phyloP scores from a whole-genome alignment of 2,888 invertebrate genomes.

The Falcaria lacertinaria region DNA sequence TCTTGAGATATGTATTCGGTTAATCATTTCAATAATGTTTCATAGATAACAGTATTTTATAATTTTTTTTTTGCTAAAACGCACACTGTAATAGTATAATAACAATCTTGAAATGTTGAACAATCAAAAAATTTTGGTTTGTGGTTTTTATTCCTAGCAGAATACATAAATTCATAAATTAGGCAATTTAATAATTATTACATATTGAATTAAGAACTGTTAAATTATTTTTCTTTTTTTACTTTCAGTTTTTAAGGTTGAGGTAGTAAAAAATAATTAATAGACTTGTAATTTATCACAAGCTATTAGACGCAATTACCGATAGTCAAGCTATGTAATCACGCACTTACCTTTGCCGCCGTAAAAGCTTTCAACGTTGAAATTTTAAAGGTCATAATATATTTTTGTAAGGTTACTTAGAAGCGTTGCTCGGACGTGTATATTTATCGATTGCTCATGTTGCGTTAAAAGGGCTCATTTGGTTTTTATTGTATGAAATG shows the following conservation, averaged over 20 bases:
- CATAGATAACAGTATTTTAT: no score
- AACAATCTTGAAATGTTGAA: no score
- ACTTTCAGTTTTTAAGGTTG: not conserved
- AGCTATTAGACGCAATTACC: not conserved
- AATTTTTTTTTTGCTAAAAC: no score
- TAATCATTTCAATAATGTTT: no score
- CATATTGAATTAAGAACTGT: no score
- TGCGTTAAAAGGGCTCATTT: constrained; percentile 77
- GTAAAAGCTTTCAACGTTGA: constrained; percentile 1
- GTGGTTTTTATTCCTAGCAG: no score
- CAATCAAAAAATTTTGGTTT: no score
- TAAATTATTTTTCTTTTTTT: no score
- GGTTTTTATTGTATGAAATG: constrained; percentile 74
- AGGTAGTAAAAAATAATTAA: not conserved
- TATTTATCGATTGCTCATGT: constrained; percentile 73
- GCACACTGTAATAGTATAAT: no score
- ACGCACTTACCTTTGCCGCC: not conserved
- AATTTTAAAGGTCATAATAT: constrained; percentile 3
- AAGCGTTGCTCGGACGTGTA: constrained; percentile 29
- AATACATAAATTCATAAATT: no score
- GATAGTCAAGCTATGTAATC: not conserved
- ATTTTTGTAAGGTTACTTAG: constrained; percentile 1
- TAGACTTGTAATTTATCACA: not conserved
- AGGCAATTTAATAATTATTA: no score
- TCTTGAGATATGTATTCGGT: no score